A percentile compares a stretch with the other conserved stretches of the same genome.
Conservation (phyloP, 1,140 invertebrate species). For the Pantala flavescens region DNA sequence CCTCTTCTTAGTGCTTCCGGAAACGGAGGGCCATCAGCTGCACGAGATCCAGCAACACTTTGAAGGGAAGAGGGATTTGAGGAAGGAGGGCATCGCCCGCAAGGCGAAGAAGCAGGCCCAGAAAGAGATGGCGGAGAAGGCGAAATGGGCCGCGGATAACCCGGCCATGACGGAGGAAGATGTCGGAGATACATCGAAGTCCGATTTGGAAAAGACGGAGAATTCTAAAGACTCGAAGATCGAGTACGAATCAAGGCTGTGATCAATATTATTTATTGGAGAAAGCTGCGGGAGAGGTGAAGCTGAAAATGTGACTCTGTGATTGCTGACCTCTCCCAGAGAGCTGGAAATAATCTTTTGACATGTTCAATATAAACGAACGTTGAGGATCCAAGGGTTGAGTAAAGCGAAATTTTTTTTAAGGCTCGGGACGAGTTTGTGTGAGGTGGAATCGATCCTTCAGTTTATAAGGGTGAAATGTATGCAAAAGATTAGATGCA, state of each 20-base stretch:
- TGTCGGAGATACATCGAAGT: background rate
- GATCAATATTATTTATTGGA: background rate
- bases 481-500: too few species aligned
- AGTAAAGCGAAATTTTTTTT: too few species aligned
- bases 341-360: too few species aligned
- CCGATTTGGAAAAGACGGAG: background rate
- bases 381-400: too few species aligned
- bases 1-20: constrained; percentile 51
- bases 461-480: too few species aligned
- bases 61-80: background rate
- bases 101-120: background rate
- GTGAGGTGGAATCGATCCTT: too few species aligned
- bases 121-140: background rate
- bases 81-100: background rate
- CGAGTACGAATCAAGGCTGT: constrained; percentile 8
- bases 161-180: background rate
- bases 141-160: background rate
- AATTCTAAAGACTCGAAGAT: background rate
- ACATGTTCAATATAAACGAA: too few species aligned
- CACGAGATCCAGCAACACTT: constrained; percentile 46
- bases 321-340: too few species aligned
- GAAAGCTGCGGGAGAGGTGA: too few species aligned
- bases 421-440: too few species aligned
- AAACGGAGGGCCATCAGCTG: constrained; percentile 74
- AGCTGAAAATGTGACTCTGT: too few species aligned